Percentiles rank a stretch among this genome's conserved stretches.
Evolutionary conservation across 92 coral and sea anemone species (phyloP).

Genomic region (Phenganax marumi): DNA sequence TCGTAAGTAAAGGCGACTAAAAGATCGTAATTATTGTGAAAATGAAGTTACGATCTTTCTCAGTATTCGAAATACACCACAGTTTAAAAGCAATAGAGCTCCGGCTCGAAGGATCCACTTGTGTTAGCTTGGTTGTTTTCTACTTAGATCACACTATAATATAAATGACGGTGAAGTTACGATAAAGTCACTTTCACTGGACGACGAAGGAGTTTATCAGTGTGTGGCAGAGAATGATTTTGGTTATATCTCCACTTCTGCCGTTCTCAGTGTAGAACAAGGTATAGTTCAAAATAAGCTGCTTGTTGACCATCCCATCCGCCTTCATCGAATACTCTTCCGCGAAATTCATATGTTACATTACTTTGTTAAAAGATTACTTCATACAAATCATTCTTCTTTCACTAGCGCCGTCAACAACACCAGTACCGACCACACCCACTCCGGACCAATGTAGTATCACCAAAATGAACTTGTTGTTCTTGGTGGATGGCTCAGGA

Average conservation of each 20-base stretch:
- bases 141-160: not conserved
- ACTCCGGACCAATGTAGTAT: not conserved
- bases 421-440: not conserved
- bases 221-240: slow-evolving; percentile 33
- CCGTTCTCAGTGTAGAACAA: not conserved
- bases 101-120: too few species aligned
- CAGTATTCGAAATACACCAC: too few species aligned
- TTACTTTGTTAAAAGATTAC: not conserved
- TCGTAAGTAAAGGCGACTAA: not conserved
- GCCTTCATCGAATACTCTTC: too few species aligned
- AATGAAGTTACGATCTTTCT: too few species aligned
- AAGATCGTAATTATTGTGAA: too few species aligned
- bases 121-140: not conserved
- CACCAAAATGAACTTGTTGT: slow-evolving; percentile 24
- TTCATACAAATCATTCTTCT: not conserved
- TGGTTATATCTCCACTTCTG: slow-evolving; percentile 23
- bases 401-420: not conserved
- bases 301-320: too few species aligned
- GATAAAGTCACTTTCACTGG: slow-evolving; percentile 1
- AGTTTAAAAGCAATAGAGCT: too few species aligned
- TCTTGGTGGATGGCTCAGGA: slow-evolving; percentile 42
- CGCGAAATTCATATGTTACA: too few species aligned
- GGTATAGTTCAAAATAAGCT: not conserved
- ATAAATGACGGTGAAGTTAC: slow-evolving; percentile 10
- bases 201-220: slow-evolving; percentile 22